A percentile compares a stretch with the other conserved stretches of the same genome.
phyloP scores from a whole-genome alignment of 2,797 vertebrate species.

The Yasuhikotakia modesta region DNA sequence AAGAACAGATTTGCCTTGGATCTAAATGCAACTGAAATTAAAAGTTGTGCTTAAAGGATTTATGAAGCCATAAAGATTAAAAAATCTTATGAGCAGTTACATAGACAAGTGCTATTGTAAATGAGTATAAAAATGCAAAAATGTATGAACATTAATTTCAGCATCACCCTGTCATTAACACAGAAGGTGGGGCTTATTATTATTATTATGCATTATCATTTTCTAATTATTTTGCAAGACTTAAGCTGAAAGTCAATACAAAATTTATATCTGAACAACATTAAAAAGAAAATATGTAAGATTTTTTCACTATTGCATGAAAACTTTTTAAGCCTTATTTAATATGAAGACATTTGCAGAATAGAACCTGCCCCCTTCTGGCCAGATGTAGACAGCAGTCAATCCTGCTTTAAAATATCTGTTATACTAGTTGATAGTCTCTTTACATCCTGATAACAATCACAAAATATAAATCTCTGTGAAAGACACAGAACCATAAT shows the following conservation, averaged over 20 bases:
- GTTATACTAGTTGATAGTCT: no score
- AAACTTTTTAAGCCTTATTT: neutral
- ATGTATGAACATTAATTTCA: neutral
- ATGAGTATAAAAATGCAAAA: neutral
- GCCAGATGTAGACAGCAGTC: neutral
- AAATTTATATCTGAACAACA: neutral
- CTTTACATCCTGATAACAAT: no score
- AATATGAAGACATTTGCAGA: neutral
- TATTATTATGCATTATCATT: neutral
- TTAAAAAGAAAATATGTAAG: neutral
- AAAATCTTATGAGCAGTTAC: no score
- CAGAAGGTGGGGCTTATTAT: neutral
- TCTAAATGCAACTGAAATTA: neutral
- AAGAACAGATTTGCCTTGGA: neutral
- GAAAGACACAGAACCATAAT: no score
- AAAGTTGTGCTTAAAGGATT: neutral
- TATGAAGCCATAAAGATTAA: no score
- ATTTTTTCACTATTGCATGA: neutral
- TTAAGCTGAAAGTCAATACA: neutral
- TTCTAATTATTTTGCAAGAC: neutral
- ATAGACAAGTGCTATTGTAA: no score
- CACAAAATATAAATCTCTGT: no score
- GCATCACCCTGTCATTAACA: neutral
- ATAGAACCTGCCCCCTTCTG: neutral
- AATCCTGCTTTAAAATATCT: neutral